Base-by-base conservation (phyloP, 2,888 invertebrate genomes). In the Palloptera scutellata region DNA sequence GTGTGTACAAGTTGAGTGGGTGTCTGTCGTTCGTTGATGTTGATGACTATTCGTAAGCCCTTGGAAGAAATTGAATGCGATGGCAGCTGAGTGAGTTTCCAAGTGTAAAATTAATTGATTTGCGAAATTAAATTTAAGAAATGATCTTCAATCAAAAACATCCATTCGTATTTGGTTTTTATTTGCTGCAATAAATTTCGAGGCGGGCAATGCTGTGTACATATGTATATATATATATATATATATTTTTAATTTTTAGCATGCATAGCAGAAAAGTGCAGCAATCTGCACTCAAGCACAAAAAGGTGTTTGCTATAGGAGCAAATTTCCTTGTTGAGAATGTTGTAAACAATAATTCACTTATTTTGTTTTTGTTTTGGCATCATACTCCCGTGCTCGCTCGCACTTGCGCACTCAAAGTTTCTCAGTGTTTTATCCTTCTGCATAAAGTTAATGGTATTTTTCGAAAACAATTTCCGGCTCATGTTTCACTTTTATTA, bases 401-500 rank as follows among this genome's bases (percentile, higher is more conserved):
- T 30, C 30, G 2, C 6, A 6, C 6, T 30, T 6, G 2, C 6
- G 30, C 30, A 4, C 30, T 30, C 30, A 6, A 30, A 30, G 30
- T 30, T 30, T 30, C 48, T 2, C n/a, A 15, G 5, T 48, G 48
- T 15, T n/a, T 13, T 48, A 15, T 58, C 42, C 41, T n/a, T 2
- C 42, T 52, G 59, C 48, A 52, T 43, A 45, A 57, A 61, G 61
- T 67, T 65, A 61, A 64, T 69, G 66, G 67, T 68, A 68, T 68
- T 70, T 67, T 66, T 67, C 51, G 64, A 70, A 72, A 70, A 70
- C 63, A 72, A 72, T 70, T 70, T 72, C 72, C 72, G 72, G 17
- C 17, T 17, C 17, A 48, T 48, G 54, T 19, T 13, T 20, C 3
- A 17, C 17, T 17, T n/a, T 20, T 13, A 17, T n/a, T 54, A 20